These are phyloP conservation scores for Heliangelus exortis DNA, from an alignment of 2,797 vertebrate species.

Conservation along the genomic window DNA sequence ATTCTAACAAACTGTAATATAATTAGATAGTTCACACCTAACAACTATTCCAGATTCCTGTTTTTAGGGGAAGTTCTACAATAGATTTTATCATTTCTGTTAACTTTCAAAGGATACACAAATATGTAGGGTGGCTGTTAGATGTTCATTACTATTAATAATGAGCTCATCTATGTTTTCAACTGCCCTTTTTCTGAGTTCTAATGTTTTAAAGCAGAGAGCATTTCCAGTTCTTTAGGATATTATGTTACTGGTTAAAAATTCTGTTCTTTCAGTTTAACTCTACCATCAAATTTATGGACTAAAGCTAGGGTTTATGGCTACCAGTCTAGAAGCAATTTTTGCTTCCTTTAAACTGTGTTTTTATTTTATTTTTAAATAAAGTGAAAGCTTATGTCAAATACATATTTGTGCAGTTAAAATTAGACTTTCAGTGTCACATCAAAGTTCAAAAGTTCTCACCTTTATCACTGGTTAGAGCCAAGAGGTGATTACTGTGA, in stretches of 20 bases:
- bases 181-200: not conserved
- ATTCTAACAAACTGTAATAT: not conserved
- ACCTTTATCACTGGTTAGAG: not conserved
- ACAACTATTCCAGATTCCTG: not conserved
- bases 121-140: not conserved
- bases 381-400: not conserved
- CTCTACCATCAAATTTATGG: conserved; percentile 32
- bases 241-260: conserved; percentile 50
- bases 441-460: not conserved
- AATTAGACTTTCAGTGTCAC: not conserved
- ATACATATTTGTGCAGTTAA: not conserved
- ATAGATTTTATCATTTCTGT: not conserved
- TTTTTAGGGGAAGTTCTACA: not conserved
- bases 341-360: not conserved
- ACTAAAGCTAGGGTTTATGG: not conserved
- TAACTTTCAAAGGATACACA: not conserved
- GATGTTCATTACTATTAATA: not conserved
- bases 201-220: conserved; percentile 22
- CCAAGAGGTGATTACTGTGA: not conserved
- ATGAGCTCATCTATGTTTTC: not conserved
- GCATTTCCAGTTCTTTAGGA: not conserved
- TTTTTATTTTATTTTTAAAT: conserved; percentile 19
- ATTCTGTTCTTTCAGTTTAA: conserved; percentile 39
- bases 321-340: not conserved
- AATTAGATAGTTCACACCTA: not conserved